Evolutionary conservation across 2,888 invertebrate genomes (phyloP).

Genomic region (Aspidiotus destructor): DNA sequence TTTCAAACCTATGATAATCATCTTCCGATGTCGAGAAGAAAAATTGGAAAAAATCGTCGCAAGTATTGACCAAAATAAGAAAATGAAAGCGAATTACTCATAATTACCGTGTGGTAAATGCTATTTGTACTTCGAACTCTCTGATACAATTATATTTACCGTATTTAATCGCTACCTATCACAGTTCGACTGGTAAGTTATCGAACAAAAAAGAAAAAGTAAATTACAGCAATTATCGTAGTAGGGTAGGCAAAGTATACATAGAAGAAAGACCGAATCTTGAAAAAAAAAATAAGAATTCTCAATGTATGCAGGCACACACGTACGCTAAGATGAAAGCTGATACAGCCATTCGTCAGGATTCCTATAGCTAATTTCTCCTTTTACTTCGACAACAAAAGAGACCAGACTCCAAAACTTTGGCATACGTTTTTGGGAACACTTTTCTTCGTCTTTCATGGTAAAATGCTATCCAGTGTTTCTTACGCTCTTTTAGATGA

Average conservation of each 20-base stretch:
- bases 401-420: slow-evolving; percentile 31
- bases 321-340: too few relatives aligned
- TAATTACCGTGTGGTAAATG: too few relatives aligned
- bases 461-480: slow-evolving; percentile 12
- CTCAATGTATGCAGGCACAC: neutral
- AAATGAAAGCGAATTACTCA: too few relatives aligned
- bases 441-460: slow-evolving; percentile 25
- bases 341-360: too few relatives aligned
- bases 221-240: neutral
- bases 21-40: too few relatives aligned
- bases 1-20: too few relatives aligned
- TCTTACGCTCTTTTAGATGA: slow-evolving; percentile 12
- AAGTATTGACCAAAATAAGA: too few relatives aligned
- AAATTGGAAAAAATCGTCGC: too few relatives aligned
- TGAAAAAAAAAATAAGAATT: neutral
- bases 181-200: neutral
- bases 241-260: neutral
- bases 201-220: neutral
- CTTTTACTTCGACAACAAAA: slow-evolving; percentile 18
- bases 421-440: slow-evolving; percentile 18
- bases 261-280: neutral
- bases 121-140: too few relatives aligned
- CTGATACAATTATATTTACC: too few relatives aligned
- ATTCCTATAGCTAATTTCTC: neutral
- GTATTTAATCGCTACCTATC: neutral